Base-by-base conservation (phyloP, 2,113 vertebrate genomes). In the Colius striatus region DNA sequence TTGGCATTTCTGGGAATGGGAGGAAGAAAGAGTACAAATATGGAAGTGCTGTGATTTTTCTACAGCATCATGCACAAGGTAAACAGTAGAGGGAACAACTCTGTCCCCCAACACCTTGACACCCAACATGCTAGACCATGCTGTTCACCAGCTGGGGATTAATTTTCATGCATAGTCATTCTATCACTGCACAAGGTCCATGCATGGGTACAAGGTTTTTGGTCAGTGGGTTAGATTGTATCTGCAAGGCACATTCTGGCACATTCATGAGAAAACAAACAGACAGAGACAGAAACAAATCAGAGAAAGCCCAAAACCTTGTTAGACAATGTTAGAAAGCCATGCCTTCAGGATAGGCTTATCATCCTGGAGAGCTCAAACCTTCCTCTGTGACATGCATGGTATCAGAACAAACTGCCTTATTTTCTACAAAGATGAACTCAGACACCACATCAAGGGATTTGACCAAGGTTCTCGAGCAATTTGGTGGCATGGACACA, bases 281-380 rank as follows among this genome's bases (percentile, higher is more conserved):
- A 12, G 29, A n/a, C 6, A 5, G 10, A 25, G 6, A 4, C 19
- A 17, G 19, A 12, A 30, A 17, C 19, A 57, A 54, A 51, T 0
- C 5, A 68, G 36, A 61, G 30, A 58, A 60, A 14, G 0, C 0
- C 7, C 23, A 2, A 23, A 25, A 41, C 72, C 0, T 25, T 74
- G 34, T 62, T 57, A 81, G 50, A 5, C 6, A 4, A 1, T 9
- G 20, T 55, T 55, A 67, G 48, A 77, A 88, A 84, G 26, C 3
- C 27, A 23, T 51, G 36, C 16, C 36, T 70, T 66, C 5, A 11
- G 15, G 22, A 16, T 0, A 16, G 36, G 18, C 11, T 61, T 63
- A 6, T 7, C 27, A 13, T 4, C 25, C 5, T 14, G 16, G 5
- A 63, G 13, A 76, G 25, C 22, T 78, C 51, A 76, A 5, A 16